Percentiles rank a stretch among this genome's conserved stretches.
Conservation (phyloP, 2,888 invertebrate species). For the Drosophila paramelanica region DNA sequence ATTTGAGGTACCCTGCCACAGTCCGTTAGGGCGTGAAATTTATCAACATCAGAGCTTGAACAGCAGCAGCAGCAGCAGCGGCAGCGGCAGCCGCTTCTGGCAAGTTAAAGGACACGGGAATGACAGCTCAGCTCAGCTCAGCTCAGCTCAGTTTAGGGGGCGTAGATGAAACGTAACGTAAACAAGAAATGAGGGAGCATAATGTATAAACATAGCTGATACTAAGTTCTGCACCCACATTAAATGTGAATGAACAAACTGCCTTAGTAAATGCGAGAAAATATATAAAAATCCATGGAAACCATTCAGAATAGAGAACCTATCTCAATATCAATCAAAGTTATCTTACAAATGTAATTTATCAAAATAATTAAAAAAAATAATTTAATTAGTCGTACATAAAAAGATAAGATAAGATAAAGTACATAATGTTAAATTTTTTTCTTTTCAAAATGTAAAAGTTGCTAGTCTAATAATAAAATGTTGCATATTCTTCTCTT, state of each 20-base stretch:
- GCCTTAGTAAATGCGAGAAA: neutral
- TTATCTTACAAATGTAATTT: too few species aligned
- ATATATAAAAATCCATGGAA: neutral
- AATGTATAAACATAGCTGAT: neutral
- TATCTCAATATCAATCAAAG: too few species aligned
- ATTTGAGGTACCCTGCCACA: slow-evolving; percentile 58
- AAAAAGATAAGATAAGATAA: too few species aligned
- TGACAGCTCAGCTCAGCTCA: slow-evolving; percentile 57
- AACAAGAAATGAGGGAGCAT: slow-evolving; percentile 10
- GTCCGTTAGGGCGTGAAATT: slow-evolving; percentile 66
- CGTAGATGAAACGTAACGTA: slow-evolving; percentile 12
- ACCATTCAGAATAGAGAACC: neutral
- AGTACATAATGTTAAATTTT: too few species aligned
- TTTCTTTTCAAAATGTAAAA: too few species aligned
- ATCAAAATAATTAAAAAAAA: too few species aligned
- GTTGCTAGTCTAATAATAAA: too few species aligned
- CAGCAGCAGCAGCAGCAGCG: neutral
- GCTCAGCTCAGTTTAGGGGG: slow-evolving; percentile 15
- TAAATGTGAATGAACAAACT: neutral
- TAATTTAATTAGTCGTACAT: too few species aligned
- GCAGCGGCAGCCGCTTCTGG: slow-evolving; percentile 22
- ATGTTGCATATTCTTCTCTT: too few species aligned
- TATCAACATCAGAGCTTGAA: slow-evolving; percentile 55
- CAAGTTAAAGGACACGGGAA: slow-evolving; percentile 76
- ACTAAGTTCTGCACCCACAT: neutral